Conservation (phyloP, 2,113 vertebrate species). For the Apodemus sylvaticus region DNA sequence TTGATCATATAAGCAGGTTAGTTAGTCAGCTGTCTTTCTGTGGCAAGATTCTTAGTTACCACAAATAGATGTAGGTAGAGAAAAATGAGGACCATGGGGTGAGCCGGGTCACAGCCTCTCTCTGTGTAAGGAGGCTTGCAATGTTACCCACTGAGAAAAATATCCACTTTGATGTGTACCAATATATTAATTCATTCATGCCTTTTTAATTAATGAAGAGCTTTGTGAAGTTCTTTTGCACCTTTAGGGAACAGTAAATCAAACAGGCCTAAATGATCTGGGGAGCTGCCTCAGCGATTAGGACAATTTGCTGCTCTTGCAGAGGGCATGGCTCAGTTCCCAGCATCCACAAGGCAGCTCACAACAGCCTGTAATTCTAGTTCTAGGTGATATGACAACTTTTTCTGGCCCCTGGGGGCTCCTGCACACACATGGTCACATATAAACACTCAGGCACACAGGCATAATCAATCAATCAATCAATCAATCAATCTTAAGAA, state of each 20-base stretch:
- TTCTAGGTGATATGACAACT: not conserved
- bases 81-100: constrained; percentile 60
- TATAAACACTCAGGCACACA: not conserved
- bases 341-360: not conserved
- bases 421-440: not conserved
- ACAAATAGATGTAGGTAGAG: constrained; percentile 59
- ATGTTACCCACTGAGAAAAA: constrained; percentile 57
- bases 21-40: not conserved
- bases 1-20: not conserved
- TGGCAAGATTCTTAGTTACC: constrained; percentile 58
- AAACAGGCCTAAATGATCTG: not conserved
- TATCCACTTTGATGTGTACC: constrained; percentile 9
- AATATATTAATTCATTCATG: not conserved
- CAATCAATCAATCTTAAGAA: not conserved
- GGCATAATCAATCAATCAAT: not conserved
- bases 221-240: constrained; percentile 13
- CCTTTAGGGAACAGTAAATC: not conserved
- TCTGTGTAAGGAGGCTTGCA: not conserved
- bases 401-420: not conserved
- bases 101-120: not conserved
- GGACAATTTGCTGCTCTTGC: not conserved
- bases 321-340: not conserved
- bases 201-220: constrained; percentile 37
- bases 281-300: not conserved
- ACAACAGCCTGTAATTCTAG: not conserved